Conservation (phyloP, 2,888 invertebrate genomes). For the Eledona agricola region DNA sequence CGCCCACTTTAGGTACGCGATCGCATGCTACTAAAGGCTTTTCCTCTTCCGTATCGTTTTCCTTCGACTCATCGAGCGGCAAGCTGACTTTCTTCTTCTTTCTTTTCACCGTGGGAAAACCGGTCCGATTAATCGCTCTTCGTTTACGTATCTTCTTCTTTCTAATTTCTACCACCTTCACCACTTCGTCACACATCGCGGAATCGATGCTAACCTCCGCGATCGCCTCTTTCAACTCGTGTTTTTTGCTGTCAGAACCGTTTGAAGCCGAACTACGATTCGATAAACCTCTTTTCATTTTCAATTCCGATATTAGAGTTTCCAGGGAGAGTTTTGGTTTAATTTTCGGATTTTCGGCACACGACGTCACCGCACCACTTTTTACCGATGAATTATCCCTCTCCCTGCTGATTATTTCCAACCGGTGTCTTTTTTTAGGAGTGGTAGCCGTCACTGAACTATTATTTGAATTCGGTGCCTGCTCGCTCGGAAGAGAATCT, state of each 20-base stretch:
- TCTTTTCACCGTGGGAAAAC: conserved; percentile 84
- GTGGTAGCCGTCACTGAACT: conserved; percentile 66
- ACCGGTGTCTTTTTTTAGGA: conserved; percentile 77
- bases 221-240: conserved; percentile 29
- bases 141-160: conserved; percentile 69
- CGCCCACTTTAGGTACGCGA: conserved; percentile 75
- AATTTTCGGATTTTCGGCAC: conserved; percentile 45
- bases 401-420: conserved; percentile 67
- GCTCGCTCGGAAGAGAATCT: conserved; percentile 38
- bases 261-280: conserved; percentile 1
- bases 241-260: conserved; percentile 44
- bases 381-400: conserved; percentile 37
- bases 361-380: conserved; percentile 52
- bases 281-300: conserved; percentile 52
- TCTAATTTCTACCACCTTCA: conserved; percentile 51
- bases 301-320: conserved; percentile 58
- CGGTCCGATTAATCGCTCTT: conserved; percentile 79
- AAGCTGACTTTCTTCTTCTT: conserved; percentile 71
- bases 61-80: conserved; percentile 18
- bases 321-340: conserved; percentile 54
- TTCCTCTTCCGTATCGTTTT: conserved; percentile 37
- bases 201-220: conserved; percentile 30
- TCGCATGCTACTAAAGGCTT: conserved; percentile 63
- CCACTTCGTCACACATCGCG: conserved; percentile 33
- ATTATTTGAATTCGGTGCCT: conserved; percentile 41